Percentiles rank a stretch among this genome's conserved stretches.
These are phyloP conservation scores for Ichneumoninae sp. DNA, from an alignment of 2,888 invertebrate genomes.

Conservation along the genomic window DNA sequence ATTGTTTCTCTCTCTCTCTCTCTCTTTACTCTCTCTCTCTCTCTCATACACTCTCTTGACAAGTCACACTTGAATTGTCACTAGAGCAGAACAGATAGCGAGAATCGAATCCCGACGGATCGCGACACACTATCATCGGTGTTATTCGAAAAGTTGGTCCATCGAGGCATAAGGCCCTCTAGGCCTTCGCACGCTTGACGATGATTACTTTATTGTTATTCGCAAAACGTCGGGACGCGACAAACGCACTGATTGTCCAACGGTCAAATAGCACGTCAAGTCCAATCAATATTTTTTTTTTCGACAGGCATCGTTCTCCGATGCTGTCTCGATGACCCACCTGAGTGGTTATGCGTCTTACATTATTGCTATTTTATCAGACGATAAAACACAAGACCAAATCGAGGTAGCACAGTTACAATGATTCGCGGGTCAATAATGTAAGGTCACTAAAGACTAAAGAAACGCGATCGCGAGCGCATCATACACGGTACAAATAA, in stretches of 20 bases:
- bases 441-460: background rate
- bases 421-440: conserved; percentile 26
- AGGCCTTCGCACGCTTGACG: conserved; percentile 8
- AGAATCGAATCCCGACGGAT: conserved; percentile 40
- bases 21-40: conserved; percentile 57
- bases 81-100: conserved; percentile 69
- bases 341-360: conserved; percentile 68
- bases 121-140: conserved; percentile 5
- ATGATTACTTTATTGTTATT: conserved; percentile 1
- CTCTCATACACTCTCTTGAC: conserved; percentile 68
- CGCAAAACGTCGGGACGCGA: conserved; percentile 32
- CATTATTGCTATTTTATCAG: conserved; percentile 61
- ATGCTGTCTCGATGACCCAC: conserved; percentile 68
- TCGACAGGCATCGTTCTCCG: conserved; percentile 57
- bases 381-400: conserved; percentile 56
- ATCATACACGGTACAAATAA: conserved; percentile 26
- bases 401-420: conserved; percentile 41
- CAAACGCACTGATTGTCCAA: conserved; percentile 62
- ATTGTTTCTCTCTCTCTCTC: conserved; percentile 60
- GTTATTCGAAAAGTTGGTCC: conserved; percentile 28
- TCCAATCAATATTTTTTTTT: conserved; percentile 68
- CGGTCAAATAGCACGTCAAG: conserved; percentile 63
- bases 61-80: conserved; percentile 69
- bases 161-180: conserved; percentile 19
- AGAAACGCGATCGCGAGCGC: conserved; percentile 34